Base-by-base conservation (phyloP, 2,797 vertebrate species). In the Corythornis leucogaster region DNA sequence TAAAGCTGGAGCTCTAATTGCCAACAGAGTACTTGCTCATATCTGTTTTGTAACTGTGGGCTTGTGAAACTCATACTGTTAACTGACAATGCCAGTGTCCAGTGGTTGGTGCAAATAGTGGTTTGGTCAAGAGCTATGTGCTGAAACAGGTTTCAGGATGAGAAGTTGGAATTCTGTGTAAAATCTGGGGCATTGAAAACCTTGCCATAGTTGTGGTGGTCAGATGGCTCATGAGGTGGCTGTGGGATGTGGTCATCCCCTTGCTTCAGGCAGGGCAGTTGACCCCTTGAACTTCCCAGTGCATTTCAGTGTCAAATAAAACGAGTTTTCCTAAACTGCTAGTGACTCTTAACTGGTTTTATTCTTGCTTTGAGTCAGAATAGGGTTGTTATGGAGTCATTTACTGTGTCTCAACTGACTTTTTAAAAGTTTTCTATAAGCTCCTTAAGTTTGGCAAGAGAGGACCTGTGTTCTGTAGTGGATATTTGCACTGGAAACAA, bases 31-130 rank as follows among this genome's bases (percentile, higher is more conserved):
- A 43, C 78, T 93, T 91, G 89, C 80, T 94, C 38, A 10, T 95
- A 92, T 94, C 91, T 93, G 50, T 92, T 86, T 94, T 95, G 89
- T 90, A 96, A 94, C 50, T 80, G 71, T 3, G 21, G 42, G 21
- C 67, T 94, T 95, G 53, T 86, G 89, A 90, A 93, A 94, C 61
- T 68, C 2, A 0, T 55, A 2, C 57, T 86, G 30, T 87, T 91
- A 90, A 73, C 89, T 3, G 6, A 67, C 51, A 5, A 1, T 2
- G 13, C 1, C 3, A 26, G 17, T 66, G 87, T 42, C 51, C 43
- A 21, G 14, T 8, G 4, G 63, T 38, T 3, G 3, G 26, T 35
- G 45, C 15, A 40, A 22, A 53, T 30, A 19, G 38, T 1, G 1
- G 40, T 88, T 74, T 79, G 54, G 18, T 45, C 12, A 15, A 53